Conservation (phyloP, 1,140 invertebrate genomes). For the Diachasmimorpha longicaudata region DNA sequence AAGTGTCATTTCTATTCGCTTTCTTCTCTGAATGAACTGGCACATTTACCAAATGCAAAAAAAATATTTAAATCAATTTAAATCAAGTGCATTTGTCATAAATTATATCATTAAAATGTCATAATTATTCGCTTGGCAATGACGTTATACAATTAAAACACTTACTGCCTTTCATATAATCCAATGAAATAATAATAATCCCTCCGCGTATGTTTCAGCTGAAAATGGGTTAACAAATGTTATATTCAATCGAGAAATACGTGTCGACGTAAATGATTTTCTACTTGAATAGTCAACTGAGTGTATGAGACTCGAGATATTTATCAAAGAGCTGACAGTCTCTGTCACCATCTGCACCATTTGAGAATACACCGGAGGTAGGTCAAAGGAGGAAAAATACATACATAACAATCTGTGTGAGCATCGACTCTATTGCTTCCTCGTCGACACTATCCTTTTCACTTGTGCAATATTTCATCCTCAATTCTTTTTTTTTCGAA, state of each 20-base stretch:
- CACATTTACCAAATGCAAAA: too few relatives aligned
- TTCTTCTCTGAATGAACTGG: too few relatives aligned
- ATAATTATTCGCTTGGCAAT: too few relatives aligned
- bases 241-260: neutral
- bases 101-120: too few relatives aligned
- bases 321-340: neutral
- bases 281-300: neutral
- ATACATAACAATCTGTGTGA: neutral
- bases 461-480: neutral
- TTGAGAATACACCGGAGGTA: neutral
- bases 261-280: neutral
- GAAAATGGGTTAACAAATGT: neutral
- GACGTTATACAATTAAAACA: too few relatives aligned
- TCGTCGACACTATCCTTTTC: neutral
- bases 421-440: neutral
- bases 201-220: too few relatives aligned
- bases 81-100: too few relatives aligned
- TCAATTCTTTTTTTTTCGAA: neutral
- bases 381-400: neutral
- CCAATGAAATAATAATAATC: too few relatives aligned
- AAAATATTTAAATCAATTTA: too few relatives aligned
- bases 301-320: neutral
- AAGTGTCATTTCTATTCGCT: too few relatives aligned
- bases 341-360: neutral
- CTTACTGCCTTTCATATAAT: too few relatives aligned